Evolutionary conservation across 1,140 invertebrate species (phyloP).

Genomic region (Lordiphosa clarofinis): DNA sequence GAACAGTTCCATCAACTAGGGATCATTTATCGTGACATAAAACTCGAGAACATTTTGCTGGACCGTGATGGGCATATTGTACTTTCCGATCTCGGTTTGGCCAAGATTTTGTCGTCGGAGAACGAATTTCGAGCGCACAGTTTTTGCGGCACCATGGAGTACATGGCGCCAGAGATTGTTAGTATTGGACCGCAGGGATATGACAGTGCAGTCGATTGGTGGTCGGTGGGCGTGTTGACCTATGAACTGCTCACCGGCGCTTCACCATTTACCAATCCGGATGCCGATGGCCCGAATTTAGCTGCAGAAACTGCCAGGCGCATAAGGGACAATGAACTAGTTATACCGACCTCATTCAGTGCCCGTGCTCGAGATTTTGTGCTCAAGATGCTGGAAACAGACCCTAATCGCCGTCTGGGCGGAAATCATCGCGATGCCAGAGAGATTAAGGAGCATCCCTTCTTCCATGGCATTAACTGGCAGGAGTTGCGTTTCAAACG

Average conservation of each 20-base stretch:
- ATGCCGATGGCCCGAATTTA: no score
- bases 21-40: slow-evolving; percentile 98
- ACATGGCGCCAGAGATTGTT: slow-evolving; percentile 97
- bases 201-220: slow-evolving; percentile 97
- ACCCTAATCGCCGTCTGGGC: slow-evolving; percentile 91
- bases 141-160: slow-evolving; percentile 98
- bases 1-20: slow-evolving; percentile 94
- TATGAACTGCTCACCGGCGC: slow-evolving; percentile 98
- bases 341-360: slow-evolving; percentile 88
- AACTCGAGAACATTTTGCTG: slow-evolving; percentile 94
- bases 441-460: slow-evolving; percentile 92
- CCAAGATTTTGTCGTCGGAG: slow-evolving; percentile 86
- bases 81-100: slow-evolving; percentile 96
- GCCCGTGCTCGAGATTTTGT: slow-evolving; percentile 84
- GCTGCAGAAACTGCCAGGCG: slow-evolving; percentile 95
- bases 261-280: slow-evolving; percentile 97
- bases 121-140: slow-evolving; percentile 88
- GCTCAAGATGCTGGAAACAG: slow-evolving; percentile 90
- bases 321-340: slow-evolving; percentile 92
- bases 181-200: slow-evolving; percentile 90
- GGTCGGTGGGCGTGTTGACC: slow-evolving; percentile 97
- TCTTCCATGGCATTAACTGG: slow-evolving; percentile 92
- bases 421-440: slow-evolving; percentile 89
- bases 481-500: slow-evolving; percentile 86
- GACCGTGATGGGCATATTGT: slow-evolving; percentile 94